Evolutionary conservation across 2,888 invertebrate genomes (phyloP).

Genomic region (Tetranychus piercei): DNA sequence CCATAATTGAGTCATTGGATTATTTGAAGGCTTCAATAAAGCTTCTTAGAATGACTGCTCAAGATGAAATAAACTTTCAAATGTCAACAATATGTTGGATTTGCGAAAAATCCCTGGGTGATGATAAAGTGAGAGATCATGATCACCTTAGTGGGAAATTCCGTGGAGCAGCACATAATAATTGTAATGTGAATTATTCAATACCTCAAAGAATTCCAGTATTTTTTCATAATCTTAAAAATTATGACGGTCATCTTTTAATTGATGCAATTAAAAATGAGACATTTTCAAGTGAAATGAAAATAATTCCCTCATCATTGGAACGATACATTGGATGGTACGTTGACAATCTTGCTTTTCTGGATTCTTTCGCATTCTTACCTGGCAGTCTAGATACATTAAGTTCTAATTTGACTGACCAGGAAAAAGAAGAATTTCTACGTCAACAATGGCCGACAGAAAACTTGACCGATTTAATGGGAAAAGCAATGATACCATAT

Average conservation of each 20-base stretch:
- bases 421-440: background rate
- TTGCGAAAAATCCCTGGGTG: background rate
- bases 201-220: background rate
- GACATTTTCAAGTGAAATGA: background rate
- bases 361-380: background rate
- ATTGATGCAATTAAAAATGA: background rate
- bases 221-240: background rate
- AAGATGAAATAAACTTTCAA: too few relatives aligned
- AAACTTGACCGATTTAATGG: background rate
- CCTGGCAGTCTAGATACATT: background rate
- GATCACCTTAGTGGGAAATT: background rate
- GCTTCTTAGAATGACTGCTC: too few relatives aligned
- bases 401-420: background rate
- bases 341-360: background rate
- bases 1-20: too few relatives aligned
- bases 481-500: background rate
- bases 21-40: too few relatives aligned
- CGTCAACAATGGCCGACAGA: background rate
- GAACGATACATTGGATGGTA: background rate
- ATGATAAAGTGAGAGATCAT: slow-evolving; percentile 11
- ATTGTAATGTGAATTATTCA: background rate
- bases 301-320: background rate
- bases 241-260: background rate
- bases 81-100: too few relatives aligned
- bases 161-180: slow-evolving; percentile 6